Evolutionary conservation across 2,888 invertebrate genomes (phyloP).

Genomic region (Stenodema calcarata): DNA sequence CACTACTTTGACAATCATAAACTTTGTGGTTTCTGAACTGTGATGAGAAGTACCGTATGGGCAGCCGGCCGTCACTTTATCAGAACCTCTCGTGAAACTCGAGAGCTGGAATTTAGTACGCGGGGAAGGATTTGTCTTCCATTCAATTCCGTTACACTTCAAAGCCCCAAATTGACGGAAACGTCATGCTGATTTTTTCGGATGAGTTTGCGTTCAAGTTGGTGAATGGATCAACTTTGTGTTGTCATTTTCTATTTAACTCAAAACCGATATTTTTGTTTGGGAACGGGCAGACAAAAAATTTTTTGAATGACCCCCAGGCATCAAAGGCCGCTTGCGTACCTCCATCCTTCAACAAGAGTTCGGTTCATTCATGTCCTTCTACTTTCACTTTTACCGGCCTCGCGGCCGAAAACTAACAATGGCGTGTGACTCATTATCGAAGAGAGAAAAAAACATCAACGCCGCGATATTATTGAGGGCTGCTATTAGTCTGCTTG

Average conservation of each 20-base stretch:
- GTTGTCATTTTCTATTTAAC: too few relatives aligned
- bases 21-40: neutral
- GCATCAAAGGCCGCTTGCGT: neutral
- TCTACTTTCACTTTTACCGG: neutral
- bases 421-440: neutral
- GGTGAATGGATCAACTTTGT: too few relatives aligned
- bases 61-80: neutral
- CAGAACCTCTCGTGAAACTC: too few relatives aligned
- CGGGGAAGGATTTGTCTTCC: too few relatives aligned
- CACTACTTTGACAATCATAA: neutral
- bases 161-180: too few relatives aligned
- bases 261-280: neutral
- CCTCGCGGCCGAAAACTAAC: neutral
- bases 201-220: too few relatives aligned
- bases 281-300: neutral
- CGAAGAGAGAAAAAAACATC: neutral
- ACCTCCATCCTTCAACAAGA: neutral
- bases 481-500: too few relatives aligned
- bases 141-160: too few relatives aligned
- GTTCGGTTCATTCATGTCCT: neutral
- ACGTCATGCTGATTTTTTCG: too few relatives aligned
- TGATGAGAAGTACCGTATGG: neutral
- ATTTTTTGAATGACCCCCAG: neutral
- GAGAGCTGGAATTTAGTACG: too few relatives aligned
- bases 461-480: too few relatives aligned